Conservation (phyloP, 2,888 invertebrate species). For the Eilema caniola region DNA sequence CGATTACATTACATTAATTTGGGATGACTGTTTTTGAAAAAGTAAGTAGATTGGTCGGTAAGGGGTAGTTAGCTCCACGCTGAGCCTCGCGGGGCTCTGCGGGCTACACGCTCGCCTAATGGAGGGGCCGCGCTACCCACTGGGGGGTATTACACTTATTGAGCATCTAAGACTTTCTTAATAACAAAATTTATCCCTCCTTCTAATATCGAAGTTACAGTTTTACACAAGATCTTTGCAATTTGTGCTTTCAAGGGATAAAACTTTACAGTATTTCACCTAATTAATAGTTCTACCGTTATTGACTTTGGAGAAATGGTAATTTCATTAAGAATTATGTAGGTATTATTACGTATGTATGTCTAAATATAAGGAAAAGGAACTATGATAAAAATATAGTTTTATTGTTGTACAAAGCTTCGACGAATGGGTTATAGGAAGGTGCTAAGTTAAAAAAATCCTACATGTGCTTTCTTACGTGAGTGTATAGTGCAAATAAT, state of each 20-base stretch:
- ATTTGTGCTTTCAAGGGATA: slow-evolving; percentile 20
- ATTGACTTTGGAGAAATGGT: slow-evolving; percentile 26
- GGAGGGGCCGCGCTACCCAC: slow-evolving; percentile 68
- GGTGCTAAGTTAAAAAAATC: too few relatives aligned
- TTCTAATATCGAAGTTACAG: slow-evolving; percentile 37
- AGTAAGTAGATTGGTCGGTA: slow-evolving; percentile 57
- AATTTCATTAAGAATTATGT: slow-evolving; percentile 13
- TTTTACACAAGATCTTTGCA: slow-evolving; percentile 32
- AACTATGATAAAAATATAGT: too few relatives aligned
- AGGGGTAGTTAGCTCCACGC: slow-evolving; percentile 64
- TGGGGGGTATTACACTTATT: slow-evolving; percentile 77
- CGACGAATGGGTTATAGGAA: too few relatives aligned
- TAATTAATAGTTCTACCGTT: slow-evolving; percentile 33
- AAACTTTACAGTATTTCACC: slow-evolving; percentile 20
- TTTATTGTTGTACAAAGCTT: too few relatives aligned
- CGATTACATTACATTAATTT: slow-evolving; percentile 60
- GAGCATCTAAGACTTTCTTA: slow-evolving; percentile 73
- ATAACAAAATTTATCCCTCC: slow-evolving; percentile 67
- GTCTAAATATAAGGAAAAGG: too few relatives aligned
- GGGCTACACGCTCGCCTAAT: slow-evolving; percentile 76
- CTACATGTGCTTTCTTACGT: background rate
- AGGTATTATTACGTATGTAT: too few relatives aligned
- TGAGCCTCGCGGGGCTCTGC: slow-evolving; percentile 73
- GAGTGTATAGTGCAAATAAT: background rate
- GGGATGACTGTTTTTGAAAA: slow-evolving; percentile 55